These are phyloP conservation scores for Chamaetylas fuelleborni DNA, from an alignment of 2,113 vertebrate species.

Conservation along the genomic window DNA sequence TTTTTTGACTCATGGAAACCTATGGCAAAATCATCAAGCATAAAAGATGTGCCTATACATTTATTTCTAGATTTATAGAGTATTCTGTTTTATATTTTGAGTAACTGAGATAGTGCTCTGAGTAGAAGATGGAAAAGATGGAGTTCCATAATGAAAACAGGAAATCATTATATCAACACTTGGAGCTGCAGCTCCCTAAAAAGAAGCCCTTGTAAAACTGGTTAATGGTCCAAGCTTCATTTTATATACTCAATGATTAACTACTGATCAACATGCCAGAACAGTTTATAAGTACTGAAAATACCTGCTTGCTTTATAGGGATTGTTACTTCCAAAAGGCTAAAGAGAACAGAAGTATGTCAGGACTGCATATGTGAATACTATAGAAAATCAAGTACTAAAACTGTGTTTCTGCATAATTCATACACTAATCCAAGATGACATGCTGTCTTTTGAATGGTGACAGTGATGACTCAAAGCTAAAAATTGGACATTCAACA, in stretches of 20 bases:
- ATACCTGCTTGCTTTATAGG: neutral
- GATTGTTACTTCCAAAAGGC: neutral
- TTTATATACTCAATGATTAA: neutral
- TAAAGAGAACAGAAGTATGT: neutral
- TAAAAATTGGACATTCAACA: neutral
- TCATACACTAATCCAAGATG: neutral
- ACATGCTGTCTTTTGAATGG: neutral
- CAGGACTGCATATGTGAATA: neutral
- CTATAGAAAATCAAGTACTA: neutral
- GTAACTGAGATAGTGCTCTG: neutral
- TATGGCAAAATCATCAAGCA: neutral
- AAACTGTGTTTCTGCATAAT: neutral
- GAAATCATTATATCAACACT: neutral
- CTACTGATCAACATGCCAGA: neutral
- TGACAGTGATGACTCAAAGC: neutral
- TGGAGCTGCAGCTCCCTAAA: neutral
- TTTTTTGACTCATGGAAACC: neutral
- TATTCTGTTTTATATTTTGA: neutral
- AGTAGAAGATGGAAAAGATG: neutral
- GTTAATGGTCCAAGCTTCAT: neutral
- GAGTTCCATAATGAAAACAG: neutral
- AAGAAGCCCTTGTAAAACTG: neutral
- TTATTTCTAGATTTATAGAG: neutral
- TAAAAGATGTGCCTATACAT: neutral
- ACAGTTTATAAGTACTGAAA: neutral